Evolutionary conservation across 2,113 vertebrate species (phyloP).

Genomic region (Hippopotamus amphibius): DNA sequence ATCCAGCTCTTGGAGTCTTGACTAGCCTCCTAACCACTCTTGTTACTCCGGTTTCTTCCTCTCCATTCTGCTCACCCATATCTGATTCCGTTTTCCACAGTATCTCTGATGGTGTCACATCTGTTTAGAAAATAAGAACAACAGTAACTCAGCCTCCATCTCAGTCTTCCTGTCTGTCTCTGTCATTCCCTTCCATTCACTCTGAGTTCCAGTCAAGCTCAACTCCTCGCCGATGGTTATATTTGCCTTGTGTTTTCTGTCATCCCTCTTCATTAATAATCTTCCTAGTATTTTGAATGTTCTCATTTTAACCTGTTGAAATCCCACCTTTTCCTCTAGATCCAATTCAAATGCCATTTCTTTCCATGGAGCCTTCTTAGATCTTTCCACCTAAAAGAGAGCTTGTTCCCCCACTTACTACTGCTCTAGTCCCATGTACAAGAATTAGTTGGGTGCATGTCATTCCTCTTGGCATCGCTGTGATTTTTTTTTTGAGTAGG

Average conservation of each 20-base stretch:
- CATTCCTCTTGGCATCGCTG: background rate
- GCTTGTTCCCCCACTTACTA: background rate
- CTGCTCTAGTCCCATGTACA: background rate
- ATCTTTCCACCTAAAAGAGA: background rate
- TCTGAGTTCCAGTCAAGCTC: background rate
- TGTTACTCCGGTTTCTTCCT: background rate
- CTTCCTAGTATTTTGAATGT: background rate
- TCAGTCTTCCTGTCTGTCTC: background rate
- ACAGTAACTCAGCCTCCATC: background rate
- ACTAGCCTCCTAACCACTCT: background rate
- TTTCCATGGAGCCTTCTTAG: background rate
- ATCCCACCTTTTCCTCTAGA: background rate
- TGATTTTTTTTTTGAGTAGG: background rate
- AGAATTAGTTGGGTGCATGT: background rate
- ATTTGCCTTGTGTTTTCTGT: background rate
- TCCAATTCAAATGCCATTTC: background rate
- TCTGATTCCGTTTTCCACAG: background rate
- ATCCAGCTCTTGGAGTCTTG: background rate
- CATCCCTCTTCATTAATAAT: background rate
- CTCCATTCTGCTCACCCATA: background rate
- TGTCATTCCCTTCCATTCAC: background rate
- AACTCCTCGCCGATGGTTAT: background rate
- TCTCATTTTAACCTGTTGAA: background rate
- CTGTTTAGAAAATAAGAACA: background rate
- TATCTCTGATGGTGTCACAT: background rate